Percentiles rank a stretch among this genome's conserved stretches.
Conservation (phyloP, 2,888 invertebrate species). For the Stenodema calcarata region DNA sequence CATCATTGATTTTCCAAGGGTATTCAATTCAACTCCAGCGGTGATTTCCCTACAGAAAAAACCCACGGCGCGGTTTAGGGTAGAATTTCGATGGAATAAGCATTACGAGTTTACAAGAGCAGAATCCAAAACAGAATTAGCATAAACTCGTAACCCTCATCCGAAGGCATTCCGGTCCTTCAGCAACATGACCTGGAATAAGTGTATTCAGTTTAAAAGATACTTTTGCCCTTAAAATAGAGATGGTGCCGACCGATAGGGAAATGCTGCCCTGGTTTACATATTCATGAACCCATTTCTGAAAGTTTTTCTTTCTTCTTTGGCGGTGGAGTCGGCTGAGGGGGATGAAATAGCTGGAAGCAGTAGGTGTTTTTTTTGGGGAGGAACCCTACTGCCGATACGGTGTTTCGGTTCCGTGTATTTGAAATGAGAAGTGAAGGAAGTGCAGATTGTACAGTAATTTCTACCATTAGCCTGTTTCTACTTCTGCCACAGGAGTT, state of each 20-base stretch:
- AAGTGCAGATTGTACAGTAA: too few species aligned
- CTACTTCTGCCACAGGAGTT: too few species aligned
- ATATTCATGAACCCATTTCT: conserved; percentile 16
- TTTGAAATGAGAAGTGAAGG: background rate
- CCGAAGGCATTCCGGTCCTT: background rate
- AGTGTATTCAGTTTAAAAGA: background rate
- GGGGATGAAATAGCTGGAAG: background rate
- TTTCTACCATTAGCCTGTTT: too few species aligned
- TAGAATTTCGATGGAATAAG: background rate
- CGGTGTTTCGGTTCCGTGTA: background rate
- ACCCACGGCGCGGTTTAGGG: background rate
- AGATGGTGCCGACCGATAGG: conserved; percentile 1
- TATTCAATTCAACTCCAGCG: background rate
- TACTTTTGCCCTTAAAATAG: background rate
- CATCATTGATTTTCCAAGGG: background rate
- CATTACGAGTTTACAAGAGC: conserved; percentile 13
- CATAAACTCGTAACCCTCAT: background rate
- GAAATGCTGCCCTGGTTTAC: background rate
- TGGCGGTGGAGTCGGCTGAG: background rate
- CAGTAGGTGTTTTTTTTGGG: background rate
- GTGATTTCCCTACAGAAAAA: background rate
- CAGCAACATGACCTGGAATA: conserved; percentile 12
- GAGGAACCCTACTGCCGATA: background rate
- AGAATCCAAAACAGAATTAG: background rate
- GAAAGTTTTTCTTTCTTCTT: background rate